Conservation (phyloP, 2,797 vertebrate genomes). For the Euthynnus affinis region DNA sequence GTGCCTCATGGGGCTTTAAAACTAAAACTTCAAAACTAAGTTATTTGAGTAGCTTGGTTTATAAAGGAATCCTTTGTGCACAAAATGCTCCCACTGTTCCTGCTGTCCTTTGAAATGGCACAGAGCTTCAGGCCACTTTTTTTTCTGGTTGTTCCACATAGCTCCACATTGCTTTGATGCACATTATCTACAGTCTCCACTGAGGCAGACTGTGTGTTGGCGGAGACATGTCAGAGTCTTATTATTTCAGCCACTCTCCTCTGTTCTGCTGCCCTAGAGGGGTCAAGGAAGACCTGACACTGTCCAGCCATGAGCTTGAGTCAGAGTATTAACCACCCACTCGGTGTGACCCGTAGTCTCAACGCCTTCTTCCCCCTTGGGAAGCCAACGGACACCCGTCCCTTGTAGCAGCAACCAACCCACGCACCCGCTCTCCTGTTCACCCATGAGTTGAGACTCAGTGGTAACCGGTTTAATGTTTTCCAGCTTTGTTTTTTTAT, state of each 20-base stretch:
- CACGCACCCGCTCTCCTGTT: constrained; percentile 22
- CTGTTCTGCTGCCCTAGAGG: constrained; percentile 42
- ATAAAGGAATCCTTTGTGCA: constrained; percentile 34
- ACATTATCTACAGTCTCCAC: constrained; percentile 63
- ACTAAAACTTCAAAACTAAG: not conserved
- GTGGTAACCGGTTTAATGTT: constrained; percentile 40
- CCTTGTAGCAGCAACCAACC: constrained; percentile 26
- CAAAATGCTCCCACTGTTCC: constrained; percentile 29
- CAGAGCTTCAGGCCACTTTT: constrained; percentile 48
- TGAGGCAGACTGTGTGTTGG: constrained; percentile 66
- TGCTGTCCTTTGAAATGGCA: constrained; percentile 43
- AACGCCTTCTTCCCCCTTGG: constrained; percentile 13
- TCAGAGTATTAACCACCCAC: constrained; percentile 67
- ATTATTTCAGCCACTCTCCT: constrained; percentile 51
- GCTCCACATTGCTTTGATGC: constrained; percentile 61
- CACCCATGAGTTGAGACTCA: constrained; percentile 4
- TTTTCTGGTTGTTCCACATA: constrained; percentile 47
- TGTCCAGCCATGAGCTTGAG: constrained; percentile 53
- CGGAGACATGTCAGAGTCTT: constrained; percentile 54
- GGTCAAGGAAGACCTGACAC: constrained; percentile 58
- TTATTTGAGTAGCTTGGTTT: constrained; percentile 17
- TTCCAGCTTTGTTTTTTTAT: constrained; percentile 29
- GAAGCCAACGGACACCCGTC: constrained; percentile 12
- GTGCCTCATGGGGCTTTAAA: not conserved
- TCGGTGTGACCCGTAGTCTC: constrained; percentile 41